Percentiles rank a stretch among this genome's conserved stretches.
Evolutionary conservation across 2,888 invertebrate genomes (phyloP).

Genomic region (Dastarcus helophoroides): DNA sequence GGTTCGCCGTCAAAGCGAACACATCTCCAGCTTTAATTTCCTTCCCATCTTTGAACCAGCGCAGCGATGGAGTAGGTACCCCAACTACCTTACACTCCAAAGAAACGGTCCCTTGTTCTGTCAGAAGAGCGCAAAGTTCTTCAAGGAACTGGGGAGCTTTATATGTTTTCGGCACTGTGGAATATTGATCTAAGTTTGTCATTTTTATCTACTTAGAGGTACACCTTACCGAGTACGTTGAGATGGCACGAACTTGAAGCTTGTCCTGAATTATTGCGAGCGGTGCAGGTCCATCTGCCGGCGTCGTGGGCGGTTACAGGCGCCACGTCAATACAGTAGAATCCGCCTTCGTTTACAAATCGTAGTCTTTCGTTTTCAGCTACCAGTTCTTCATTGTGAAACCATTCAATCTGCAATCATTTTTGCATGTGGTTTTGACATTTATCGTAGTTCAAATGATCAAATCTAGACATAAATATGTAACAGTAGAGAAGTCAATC

Average conservation of each 20-base stretch:
- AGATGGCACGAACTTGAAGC: slow-evolving; percentile 66
- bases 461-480: too few relatives aligned
- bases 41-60: slow-evolving; percentile 73
- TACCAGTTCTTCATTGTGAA: slow-evolving; percentile 67
- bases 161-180: slow-evolving; percentile 72
- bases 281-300: slow-evolving; percentile 76
- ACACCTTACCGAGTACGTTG: slow-evolving; percentile 63
- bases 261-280: slow-evolving; percentile 63
- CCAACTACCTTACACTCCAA: slow-evolving; percentile 86
- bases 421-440: too few relatives aligned
- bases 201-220: slow-evolving; percentile 5
- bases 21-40: slow-evolving; percentile 85
- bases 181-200: background rate
- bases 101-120: slow-evolving; percentile 80
- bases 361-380: slow-evolving; percentile 64
- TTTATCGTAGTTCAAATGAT: too few relatives aligned
- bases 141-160: slow-evolving; percentile 80
- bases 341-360: slow-evolving; percentile 72
- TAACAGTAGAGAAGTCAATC: too few relatives aligned
- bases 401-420: slow-evolving; percentile 68
- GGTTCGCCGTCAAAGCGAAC: slow-evolving; percentile 74
- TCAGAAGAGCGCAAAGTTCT: slow-evolving; percentile 69
- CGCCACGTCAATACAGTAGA: slow-evolving; percentile 73
- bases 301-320: slow-evolving; percentile 73
- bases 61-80: slow-evolving; percentile 62